Evolutionary conservation across 2,797 vertebrate genomes (phyloP), one percentile per base, ranked within the genome.

Genomic region (Lacerta bilineata): DNA sequence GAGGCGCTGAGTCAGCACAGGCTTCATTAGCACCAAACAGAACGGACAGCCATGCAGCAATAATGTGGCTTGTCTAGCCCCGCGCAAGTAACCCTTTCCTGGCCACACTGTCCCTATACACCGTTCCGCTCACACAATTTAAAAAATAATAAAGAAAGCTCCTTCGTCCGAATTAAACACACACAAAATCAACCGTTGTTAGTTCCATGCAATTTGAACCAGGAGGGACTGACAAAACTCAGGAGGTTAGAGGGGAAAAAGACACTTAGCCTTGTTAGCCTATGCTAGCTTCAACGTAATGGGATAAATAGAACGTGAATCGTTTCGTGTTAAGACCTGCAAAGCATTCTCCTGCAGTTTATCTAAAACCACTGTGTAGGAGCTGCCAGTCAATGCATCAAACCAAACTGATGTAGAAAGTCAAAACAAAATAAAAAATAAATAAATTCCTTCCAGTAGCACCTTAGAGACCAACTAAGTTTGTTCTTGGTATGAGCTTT

Each of bases 21-120:
- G 81, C 81, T 88, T 84, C 81, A 78, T 88, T 88, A 83, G 33
- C 18, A 1, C n/a, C 9, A 68, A 43, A 89, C 83, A 85, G 69
- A 89, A 27, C 3, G n/a, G 41, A 43, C 69, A 80, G 77, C 83
- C 83, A 85, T 25, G 20, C 41, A 20, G 69, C 69, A 81, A 29
- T 89, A 89, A 80, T 80, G 69, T 77, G 59, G 41, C 71, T 4
- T 36, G 78, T 25, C 25, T 23, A 8, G n/a, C 77, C 20, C 41
- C 55, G 36, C 6, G 18, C 2, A 1, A 50, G 33, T 76, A 85
- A 85, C 78, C 43, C 71, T 8, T 89, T 85, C 71, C 17, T 33
- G 33, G 59, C 78, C 18, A 1, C 29, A 66, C 25, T 11, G 3
- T 29, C 17, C 17, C 71, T 75, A 7, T 10, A 5, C 5, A 23